These are phyloP conservation scores for Syndactyla subalaris DNA, from an alignment of 2,797 vertebrate genomes.

Conservation along the genomic window DNA sequence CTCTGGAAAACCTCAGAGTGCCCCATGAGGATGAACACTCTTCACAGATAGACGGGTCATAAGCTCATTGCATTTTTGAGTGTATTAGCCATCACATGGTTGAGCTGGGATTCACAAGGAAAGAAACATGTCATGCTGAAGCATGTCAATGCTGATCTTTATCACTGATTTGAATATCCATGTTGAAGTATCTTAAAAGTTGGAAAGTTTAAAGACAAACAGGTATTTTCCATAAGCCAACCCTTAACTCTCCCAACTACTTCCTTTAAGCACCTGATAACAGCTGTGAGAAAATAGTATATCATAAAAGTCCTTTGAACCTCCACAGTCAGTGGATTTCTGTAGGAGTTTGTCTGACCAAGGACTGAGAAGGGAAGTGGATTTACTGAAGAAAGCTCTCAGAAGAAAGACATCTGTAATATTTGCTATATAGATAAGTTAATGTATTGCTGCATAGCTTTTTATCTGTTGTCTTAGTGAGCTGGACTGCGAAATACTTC, in stretches of 20 bases:
- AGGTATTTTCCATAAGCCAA: not conserved
- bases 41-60: not conserved
- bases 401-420: not conserved
- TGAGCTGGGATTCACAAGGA: not conserved
- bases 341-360: not conserved
- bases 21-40: slow-evolving; percentile 53
- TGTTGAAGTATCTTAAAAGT: not conserved
- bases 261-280: slow-evolving; percentile 21
- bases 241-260: not conserved
- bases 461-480: not conserved
- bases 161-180: not conserved
- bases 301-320: not conserved
- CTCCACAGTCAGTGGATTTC: not conserved
- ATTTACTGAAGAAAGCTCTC: not conserved
- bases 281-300: not conserved
- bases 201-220: not conserved
- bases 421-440: not conserved
- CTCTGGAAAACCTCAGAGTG: not conserved
- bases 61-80: slow-evolving; percentile 56
- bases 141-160: not conserved
- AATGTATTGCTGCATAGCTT: not conserved
- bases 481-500: not conserved
- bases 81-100: slow-evolving; percentile 50
- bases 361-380: not conserved
- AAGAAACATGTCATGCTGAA: slow-evolving; percentile 31